These are phyloP conservation scores for Heliangelus exortis DNA, from an alignment of 2,797 vertebrate species.

Conservation along the genomic window DNA sequence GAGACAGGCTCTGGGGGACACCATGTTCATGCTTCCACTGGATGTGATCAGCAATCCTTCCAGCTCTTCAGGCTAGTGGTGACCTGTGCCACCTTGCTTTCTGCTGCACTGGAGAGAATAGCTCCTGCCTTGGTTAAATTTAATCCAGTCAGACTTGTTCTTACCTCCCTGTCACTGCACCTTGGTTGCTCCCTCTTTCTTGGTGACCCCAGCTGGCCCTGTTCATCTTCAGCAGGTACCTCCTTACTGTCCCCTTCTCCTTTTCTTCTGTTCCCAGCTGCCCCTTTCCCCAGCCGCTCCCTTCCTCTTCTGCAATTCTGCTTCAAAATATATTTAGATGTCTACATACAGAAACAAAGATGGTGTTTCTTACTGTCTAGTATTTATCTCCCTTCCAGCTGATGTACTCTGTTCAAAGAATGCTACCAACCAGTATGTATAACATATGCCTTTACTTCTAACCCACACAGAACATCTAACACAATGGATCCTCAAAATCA, in stretches of 20 bases:
- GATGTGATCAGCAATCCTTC: not conserved
- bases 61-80: not conserved
- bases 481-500: not conserved
- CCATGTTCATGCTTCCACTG: not conserved
- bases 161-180: not conserved
- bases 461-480: not conserved
- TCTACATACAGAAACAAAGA: not conserved
- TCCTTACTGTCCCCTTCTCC: accelerated
- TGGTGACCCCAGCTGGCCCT: not conserved
- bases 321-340: not conserved
- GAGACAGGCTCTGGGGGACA: not conserved
- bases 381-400: not conserved
- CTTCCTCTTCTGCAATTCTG: not conserved
- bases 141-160: not conserved
- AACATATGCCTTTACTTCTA: accelerated
- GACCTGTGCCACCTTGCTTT: not conserved
- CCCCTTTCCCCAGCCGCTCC: not conserved
- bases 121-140: not conserved
- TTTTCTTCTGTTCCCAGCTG: not conserved
- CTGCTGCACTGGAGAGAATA: not conserved
- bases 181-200: not conserved
- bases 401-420: not conserved
- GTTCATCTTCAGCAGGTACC: not conserved
- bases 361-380: not conserved
- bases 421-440: accelerated